Percentiles rank a stretch among this genome's conserved stretches.
Conservation (phyloP, 2,797 vertebrate genomes). For the Chiroxiphia lanceolata region DNA sequence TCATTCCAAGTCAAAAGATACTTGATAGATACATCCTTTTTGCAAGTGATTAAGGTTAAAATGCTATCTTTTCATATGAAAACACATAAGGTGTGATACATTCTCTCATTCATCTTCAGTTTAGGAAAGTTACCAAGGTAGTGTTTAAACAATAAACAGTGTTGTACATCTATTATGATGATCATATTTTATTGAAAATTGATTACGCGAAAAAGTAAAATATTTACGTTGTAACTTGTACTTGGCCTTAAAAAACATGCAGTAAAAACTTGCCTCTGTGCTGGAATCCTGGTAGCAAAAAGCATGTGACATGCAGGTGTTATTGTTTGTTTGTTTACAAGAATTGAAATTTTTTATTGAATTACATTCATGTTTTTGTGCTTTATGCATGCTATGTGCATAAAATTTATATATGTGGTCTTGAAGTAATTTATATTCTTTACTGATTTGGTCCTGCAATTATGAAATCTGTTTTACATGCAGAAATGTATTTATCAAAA, state of each 20-base stretch:
- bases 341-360: not conserved
- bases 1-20: constrained; percentile 3
- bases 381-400: not conserved
- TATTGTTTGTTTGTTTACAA: not conserved
- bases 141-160: not conserved
- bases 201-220: not conserved
- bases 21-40: not conserved
- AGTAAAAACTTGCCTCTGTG: not conserved
- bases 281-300: not conserved
- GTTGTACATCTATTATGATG: not conserved
- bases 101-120: constrained; percentile 9
- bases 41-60: not conserved
- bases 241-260: not conserved
- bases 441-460: not conserved
- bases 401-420: not conserved
- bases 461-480: not conserved
- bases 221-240: not conserved
- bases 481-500: not conserved
- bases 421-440: not conserved
- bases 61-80: not conserved
- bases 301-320: not conserved
- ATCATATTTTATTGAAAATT: not conserved
- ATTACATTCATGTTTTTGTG: not conserved
- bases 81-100: not conserved
- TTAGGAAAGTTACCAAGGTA: not conserved